Percentiles rank a stretch among this genome's conserved stretches.
Evolutionary conservation across 37 sponge, comb jelly and placozoan species (phyloP).

Genomic region (Crambe crambe): DNA sequence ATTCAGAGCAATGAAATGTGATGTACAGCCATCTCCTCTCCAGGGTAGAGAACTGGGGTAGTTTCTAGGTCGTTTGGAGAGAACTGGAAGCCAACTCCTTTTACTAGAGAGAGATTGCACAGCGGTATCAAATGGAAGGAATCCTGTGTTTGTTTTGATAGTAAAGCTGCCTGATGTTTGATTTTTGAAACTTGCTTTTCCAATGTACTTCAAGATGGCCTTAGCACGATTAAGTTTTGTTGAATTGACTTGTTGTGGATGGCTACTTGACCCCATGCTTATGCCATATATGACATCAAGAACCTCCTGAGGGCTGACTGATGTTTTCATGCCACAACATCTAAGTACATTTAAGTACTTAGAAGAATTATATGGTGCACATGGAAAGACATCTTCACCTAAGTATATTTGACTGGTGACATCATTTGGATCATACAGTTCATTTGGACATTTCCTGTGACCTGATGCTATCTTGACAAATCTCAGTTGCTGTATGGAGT

Average conservation of each 20-base stretch:
- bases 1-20: too few relatives aligned
- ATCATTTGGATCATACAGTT: conserved; percentile 17
- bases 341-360: background rate
- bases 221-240: conserved; percentile 28
- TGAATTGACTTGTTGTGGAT: too few relatives aligned
- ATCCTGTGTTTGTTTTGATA: too few relatives aligned
- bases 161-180: too few relatives aligned
- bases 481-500: background rate
- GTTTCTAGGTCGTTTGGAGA: background rate
- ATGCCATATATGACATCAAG: conserved; percentile 25
- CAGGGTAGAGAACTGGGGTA: conserved; percentile 35
- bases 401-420: conserved; percentile 1
- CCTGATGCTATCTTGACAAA: background rate
- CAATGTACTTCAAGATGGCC: conserved; percentile 32
- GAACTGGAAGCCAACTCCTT: conserved; percentile 42
- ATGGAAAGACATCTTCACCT: conserved; percentile 44
- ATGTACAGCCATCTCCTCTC: conserved; percentile 24
- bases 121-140: background rate
- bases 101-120: background rate
- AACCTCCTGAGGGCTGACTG: conserved; percentile 28
- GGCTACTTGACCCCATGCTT: background rate
- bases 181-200: background rate
- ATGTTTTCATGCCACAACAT: conserved; percentile 1
- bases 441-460: background rate
- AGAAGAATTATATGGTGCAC: background rate